These are phyloP conservation scores for Lomographa bimaculata DNA, from an alignment of 2,888 invertebrate genomes.

Conservation along the genomic window DNA sequence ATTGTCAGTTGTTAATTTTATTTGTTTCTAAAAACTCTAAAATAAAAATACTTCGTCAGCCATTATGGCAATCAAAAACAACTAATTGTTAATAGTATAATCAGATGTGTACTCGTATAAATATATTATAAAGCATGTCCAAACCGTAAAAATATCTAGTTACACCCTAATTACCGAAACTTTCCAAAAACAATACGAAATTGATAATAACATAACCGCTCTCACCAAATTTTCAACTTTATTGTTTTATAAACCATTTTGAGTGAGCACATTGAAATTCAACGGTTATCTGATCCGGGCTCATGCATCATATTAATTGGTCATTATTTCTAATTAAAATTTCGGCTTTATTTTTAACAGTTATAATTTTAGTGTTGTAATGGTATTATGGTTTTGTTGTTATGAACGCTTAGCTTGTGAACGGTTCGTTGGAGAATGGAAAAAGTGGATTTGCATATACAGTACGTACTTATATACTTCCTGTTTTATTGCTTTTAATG, in stretches of 20 bases:
- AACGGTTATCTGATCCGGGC: conserved; percentile 49
- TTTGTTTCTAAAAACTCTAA: no score
- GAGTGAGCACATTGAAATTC: conserved; percentile 49
- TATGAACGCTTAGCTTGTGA: conserved; percentile 15
- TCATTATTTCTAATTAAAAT: conserved; percentile 57
- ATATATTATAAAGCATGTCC: conserved; percentile 2
- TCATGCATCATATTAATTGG: conserved; percentile 56
- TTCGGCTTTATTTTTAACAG: conserved; percentile 44
- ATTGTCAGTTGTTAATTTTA: no score
- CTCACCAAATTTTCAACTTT: conserved; percentile 32
- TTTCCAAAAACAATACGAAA: conserved; percentile 29
- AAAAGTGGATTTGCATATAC: conserved; percentile 27
- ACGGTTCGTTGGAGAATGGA: conserved; percentile 21
- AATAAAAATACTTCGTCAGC: no score
- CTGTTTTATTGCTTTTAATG: conserved; percentile 3
- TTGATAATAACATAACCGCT: conserved; percentile 21
- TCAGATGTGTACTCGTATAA: no score
- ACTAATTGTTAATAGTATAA: no score
- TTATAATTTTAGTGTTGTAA: conserved; percentile 33
- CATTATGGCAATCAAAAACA: no score
- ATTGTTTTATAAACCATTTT: conserved; percentile 32
- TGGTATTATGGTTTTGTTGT: conserved; percentile 15
- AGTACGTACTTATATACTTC: conserved; percentile 10
- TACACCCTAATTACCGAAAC: conserved; percentile 30
- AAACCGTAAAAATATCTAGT: conserved; percentile 22